phyloP scores from a whole-genome alignment of 2,888 invertebrate genomes.

The Catocala fraxini region DNA sequence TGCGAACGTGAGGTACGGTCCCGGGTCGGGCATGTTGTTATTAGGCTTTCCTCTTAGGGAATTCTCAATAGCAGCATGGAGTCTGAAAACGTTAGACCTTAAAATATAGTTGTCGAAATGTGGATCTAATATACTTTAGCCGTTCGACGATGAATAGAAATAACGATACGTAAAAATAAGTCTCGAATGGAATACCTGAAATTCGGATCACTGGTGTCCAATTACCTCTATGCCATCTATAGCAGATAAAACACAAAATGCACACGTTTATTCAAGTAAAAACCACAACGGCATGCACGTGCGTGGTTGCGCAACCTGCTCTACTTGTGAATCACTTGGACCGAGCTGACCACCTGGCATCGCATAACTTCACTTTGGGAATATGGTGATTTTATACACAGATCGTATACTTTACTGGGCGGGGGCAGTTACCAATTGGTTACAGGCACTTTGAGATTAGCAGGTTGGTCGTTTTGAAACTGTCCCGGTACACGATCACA shows the following conservation, averaged over 20 bases:
- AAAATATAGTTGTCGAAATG: no score
- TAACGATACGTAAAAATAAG: no score
- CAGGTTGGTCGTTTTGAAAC: not conserved
- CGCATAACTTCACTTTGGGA: conserved; percentile 16
- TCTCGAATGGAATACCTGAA: no score
- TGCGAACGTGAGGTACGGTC: no score
- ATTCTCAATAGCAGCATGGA: no score
- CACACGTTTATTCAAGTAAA: conserved; percentile 19
- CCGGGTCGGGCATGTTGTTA: no score
- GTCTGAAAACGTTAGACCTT: no score
- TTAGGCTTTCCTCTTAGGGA: no score
- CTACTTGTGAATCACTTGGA: conserved; percentile 18
- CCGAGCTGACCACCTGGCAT: conserved; percentile 23
- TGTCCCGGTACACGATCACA: not conserved
- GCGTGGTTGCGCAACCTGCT: conserved; percentile 42
- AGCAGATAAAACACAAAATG: conserved; percentile 14
- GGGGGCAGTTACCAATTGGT: conserved; percentile 3
- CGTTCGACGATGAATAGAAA: no score
- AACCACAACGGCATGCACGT: conserved; percentile 45
- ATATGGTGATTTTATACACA: conserved; percentile 43
- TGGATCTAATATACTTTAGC: no score
- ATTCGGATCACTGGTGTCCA: no score
- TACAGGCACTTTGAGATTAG: conserved; percentile 3
- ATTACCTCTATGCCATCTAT: not conserved
- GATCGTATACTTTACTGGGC: conserved; percentile 8